Conservation (phyloP, 2,797 vertebrate species). For the Gadopsis marmoratus region DNA sequence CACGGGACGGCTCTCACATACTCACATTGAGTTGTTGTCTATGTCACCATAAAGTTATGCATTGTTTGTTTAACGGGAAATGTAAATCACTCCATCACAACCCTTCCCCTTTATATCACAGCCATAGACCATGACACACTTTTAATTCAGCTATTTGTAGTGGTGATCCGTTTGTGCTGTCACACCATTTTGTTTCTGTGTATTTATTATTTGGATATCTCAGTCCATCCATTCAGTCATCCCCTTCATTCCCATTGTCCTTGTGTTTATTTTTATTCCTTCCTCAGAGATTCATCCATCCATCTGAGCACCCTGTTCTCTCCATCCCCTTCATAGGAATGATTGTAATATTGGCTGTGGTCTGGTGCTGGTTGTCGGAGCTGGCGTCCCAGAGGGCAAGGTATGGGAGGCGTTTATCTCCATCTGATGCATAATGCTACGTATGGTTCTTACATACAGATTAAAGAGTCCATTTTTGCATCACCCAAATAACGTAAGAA, state of each 20-base stretch:
- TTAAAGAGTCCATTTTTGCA: conserved; percentile 23
- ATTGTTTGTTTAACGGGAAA: conserved; percentile 57
- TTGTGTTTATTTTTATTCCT: conserved; percentile 78
- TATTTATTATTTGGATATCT: conserved; percentile 64
- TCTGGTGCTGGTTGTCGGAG: conserved; percentile 96
- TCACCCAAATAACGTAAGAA: conserved; percentile 24
- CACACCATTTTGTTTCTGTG: conserved; percentile 48
- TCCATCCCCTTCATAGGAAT: conserved; percentile 94
- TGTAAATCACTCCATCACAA: conserved; percentile 54
- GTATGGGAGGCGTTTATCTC: conserved; percentile 85
- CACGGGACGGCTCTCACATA: conserved; percentile 55
- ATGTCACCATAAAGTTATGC: conserved; percentile 61
- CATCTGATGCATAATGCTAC: conserved; percentile 51
- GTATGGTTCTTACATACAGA: conserved; percentile 25
- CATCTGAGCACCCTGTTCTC: conserved; percentile 90
- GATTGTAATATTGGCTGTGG: conserved; percentile 92
- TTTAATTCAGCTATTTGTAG: conserved; percentile 51
- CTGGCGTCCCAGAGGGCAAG: conserved; percentile 90
- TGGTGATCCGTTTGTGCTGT: conserved; percentile 48
- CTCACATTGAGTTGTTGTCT: conserved; percentile 59
- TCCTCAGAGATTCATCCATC: conserved; percentile 88
- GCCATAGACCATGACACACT: conserved; percentile 49
- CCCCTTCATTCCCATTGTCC: conserved; percentile 74
- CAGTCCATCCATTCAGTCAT: conserved; percentile 64
- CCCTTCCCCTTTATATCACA: conserved; percentile 37